Base-by-base conservation (phyloP, 2,113 vertebrate species). In the Propithecus coquereli region DNA sequence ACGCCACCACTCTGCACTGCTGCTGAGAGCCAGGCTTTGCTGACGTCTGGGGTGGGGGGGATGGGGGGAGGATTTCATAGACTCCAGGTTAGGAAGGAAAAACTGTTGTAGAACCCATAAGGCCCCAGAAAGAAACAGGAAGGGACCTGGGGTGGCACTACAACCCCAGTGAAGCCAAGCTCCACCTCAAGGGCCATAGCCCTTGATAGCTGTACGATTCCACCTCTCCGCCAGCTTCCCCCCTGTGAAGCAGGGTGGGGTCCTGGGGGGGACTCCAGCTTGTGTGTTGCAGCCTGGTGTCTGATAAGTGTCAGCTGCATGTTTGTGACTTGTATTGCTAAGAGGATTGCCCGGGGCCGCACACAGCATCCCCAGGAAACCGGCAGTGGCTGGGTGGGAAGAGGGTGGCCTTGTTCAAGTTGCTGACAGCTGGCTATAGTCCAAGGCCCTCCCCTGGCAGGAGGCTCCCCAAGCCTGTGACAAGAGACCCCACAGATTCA, bases 1-100 rank as follows among this genome's bases (percentile, higher is more conserved):
- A 20, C 18, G 2, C 0, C 32, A 8, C 40, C 27, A 0, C 13
- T 54, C 20, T 1, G 5, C 43, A 45, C 27, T 8, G 4, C 20
- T 5, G 71, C 79, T 8, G 4, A 17, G 45, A 88, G 47, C 30
- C 73, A 90, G 17, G 50, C 91, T 61, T 30, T 66, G 50, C 71
- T 40, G 17, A 66, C 3, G 5, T 6, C 59, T 11, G 57, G 27
- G 25, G 16, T 8, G 59, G 18, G 14, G 45, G 18, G 14, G 22
- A 4, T 27, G 12, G 32, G 17, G 40, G 40, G 18, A 47, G n/a
- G 30, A 27, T 1, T 37, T 68, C 66, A 13, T 25, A 65, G 54
- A 54, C 20, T 54, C n/a, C 25, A 34, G 10, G 17, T 1, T 25
- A 47, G 61, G 71, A 68, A 70, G 82, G 47, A 61, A 57, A 84